Evolutionary conservation across 2,888 invertebrate genomes (phyloP), one percentile per base, ranked within the genome.

Genomic region (Arge pagana): DNA sequence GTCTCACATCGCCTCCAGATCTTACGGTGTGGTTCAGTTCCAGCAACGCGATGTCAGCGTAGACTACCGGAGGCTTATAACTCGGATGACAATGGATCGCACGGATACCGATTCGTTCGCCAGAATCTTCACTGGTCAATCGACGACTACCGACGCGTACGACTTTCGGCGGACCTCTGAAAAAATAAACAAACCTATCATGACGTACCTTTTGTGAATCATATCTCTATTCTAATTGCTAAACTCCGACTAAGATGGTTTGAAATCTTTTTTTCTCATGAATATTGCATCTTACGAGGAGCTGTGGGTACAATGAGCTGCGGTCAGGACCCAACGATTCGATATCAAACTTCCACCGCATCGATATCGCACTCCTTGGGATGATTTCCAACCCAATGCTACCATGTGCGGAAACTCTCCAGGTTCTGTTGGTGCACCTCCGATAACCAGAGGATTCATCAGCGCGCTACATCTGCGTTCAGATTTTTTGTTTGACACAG

Each of bases 11-110:
- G 3, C 48, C 42, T 24, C 49, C 61, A 30, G 72, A 69, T 0
- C 31, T 48, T 3, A 76, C 71, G 31, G 48, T 50, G 0, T 70
- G 63, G 0, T 68, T 69, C 28, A 88, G 68, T 61, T 83, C 79
- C 1, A 89, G 52, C 0, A 89, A 71, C 0, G 86, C 87, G 42
- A 89, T 85, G 62, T 89, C 88, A 59, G 87, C 78, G 72, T 88
- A 87, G n/a, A 80, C 78, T 0, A 65, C 59, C 0, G 81, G 81
- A 0, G 81, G 77, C 0, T 67, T 70, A 72, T 86, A 86, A 0
- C 78, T 65, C 0, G 85, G 85, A 62, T 87, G 84, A 1, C 73
- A 68, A 50, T 78, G 74, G 4, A 81, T 75, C 0, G 63, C 59
- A 18, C 50, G 55, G 4, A 78, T 19, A 2, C 19, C n/a, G n/a